Evolutionary conservation across 2,888 invertebrate genomes (phyloP).

Genomic region (Drosophila suboccidentalis): DNA sequence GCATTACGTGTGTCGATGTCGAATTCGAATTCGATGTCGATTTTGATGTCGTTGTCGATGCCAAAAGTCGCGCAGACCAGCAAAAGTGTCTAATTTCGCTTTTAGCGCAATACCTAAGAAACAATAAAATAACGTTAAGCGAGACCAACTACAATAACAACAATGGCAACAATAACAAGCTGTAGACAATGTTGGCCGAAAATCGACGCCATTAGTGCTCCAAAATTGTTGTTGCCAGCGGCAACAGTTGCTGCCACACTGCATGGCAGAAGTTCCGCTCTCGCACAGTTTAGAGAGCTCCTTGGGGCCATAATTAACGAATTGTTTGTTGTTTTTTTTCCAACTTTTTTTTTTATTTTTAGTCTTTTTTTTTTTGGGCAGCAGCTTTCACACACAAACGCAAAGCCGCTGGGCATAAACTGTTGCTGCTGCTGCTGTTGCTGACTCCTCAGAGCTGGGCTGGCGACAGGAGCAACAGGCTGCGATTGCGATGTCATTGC

Average conservation of each 20-base stretch:
- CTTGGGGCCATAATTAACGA: conserved; percentile 72
- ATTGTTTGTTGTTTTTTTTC: conserved; percentile 19
- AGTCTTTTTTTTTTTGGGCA: conserved; percentile 41
- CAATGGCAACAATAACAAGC: conserved; percentile 36
- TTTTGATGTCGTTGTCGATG: conserved; percentile 28
- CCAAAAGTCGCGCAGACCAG: conserved; percentile 51
- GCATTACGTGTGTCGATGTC: conserved; percentile 22
- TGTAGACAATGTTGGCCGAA: conserved; percentile 48
- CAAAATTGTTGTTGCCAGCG: conserved; percentile 20
- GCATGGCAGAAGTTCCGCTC: conserved; percentile 48
- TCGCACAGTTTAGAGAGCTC: conserved; percentile 38
- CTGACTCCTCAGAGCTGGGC: neutral
- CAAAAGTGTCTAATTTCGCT: conserved; percentile 80
- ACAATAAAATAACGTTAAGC: conserved; percentile 8
- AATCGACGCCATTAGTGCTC: conserved; percentile 38
- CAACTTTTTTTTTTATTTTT: neutral
- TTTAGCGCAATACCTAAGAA: conserved; percentile 48
- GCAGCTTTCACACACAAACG: conserved; percentile 40
- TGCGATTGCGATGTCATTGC: conserved; percentile 64
- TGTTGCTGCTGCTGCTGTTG: neutral
- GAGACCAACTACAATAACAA: conserved; percentile 22
- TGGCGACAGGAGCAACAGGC: conserved; percentile 46
- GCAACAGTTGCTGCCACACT: conserved; percentile 22
- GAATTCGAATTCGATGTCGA: conserved; percentile 31
- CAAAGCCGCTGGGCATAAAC: conserved; percentile 30